Base-by-base conservation (phyloP, 2,797 vertebrate species). In the Neostethus bicornis region DNA sequence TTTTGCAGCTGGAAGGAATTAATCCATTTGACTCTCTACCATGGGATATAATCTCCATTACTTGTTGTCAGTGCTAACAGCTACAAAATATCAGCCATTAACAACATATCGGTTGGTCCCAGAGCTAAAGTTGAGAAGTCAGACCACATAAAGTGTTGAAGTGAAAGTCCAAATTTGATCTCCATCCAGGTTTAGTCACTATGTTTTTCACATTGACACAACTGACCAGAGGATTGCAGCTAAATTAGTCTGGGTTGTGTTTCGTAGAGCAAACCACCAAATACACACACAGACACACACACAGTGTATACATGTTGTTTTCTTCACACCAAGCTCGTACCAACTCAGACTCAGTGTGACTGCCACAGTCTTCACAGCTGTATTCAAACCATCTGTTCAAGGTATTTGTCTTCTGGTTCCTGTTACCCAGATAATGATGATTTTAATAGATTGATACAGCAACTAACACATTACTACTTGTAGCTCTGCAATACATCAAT, bases 1-100 rank as follows among this genome's bases (percentile, higher is more conserved):
- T 10, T 47, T 59, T 69, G 46, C 91, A 92, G 87, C 90, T 92
- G 91, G 89, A 90, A 91, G 73, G 79, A 87, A 92, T 93, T 92
- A 92, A 61, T 42, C 78, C 78, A 81, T 88, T 83, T 87, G 83
- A 73, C 81, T 74, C 43, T 53, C 61, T 59, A 72, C 65, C 51
- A 35, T 66, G 59, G 64, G 83, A 84, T 89, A 91, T 91, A 91
- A 87, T 87, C 84, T 80, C 69, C 74, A 78, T 80, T 65, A 41
- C 57, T 79, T 65, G 47, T 75, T 80, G 46, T 74, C 71, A 55
- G 21, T 85, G 79, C 89, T 81, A 86, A 76, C 67, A 82, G 70
- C 75, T 51, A 56, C 64, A 75, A 83, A 77, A 82, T 80, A 86
- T 87, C 69, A 68, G 68, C 75, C 70, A 89, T 87, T 84, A 87